These are phyloP conservation scores for Pogonocichla stellata DNA, from an alignment of 2,113 vertebrate species.

Conservation along the genomic window DNA sequence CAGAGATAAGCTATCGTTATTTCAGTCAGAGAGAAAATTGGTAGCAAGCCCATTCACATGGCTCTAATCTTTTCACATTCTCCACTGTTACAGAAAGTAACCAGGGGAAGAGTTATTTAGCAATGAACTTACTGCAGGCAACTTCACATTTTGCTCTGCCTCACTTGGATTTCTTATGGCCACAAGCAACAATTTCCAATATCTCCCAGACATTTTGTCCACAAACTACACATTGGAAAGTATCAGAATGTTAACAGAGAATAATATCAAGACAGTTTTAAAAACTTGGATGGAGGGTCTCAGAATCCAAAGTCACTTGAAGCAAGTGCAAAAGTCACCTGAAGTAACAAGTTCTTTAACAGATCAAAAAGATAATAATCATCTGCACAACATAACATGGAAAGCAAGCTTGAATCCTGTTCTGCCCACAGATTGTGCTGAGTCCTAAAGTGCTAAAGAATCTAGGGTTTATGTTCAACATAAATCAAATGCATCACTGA, in stretches of 20 bases:
- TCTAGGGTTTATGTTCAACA: background rate
- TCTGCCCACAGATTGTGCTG: background rate
- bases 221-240: background rate
- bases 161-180: background rate
- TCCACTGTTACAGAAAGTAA: background rate
- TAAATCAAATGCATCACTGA: accelerated
- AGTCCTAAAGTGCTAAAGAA: background rate
- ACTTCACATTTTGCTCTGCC: background rate
- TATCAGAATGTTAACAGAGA: background rate
- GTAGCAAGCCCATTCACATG: background rate
- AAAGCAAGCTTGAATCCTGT: background rate
- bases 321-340: background rate
- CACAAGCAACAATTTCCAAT: background rate
- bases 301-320: background rate
- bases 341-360: background rate
- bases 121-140: background rate
- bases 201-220: background rate
- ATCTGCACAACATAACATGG: background rate
- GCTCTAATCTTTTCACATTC: background rate
- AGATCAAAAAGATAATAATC: background rate
- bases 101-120: background rate
- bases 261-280: background rate
- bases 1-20: background rate
- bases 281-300: background rate
- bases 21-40: background rate